A percentile compares a stretch with the other conserved stretches of the same genome.
Conservation (phyloP, 1,140 invertebrate species). For the Bemisia tabaci region DNA sequence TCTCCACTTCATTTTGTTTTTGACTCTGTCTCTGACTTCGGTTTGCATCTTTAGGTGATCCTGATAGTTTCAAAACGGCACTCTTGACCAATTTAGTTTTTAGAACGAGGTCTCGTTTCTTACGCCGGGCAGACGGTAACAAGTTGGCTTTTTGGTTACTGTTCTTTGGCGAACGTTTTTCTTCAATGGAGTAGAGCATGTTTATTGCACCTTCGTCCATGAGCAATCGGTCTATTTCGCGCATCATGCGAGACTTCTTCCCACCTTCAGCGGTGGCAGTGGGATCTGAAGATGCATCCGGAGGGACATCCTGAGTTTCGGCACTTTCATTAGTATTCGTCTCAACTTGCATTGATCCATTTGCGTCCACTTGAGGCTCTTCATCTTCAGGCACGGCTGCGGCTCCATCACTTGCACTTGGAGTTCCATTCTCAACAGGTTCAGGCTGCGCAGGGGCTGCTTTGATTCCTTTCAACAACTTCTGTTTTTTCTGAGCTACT, state of each 20-base stretch:
- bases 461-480: too few species aligned
- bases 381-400: not conserved
- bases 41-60: constrained; percentile 9
- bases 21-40: constrained; percentile 2
- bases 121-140: constrained; percentile 24
- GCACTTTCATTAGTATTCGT: not conserved
- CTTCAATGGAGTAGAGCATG: constrained; percentile 61
- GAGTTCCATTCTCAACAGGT: not conserved
- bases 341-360: not conserved
- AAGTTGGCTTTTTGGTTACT: constrained; percentile 19
- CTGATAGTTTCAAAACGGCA: constrained; percentile 35
- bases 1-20: constrained; percentile 11
- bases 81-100: constrained; percentile 39
- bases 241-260: constrained; percentile 28
- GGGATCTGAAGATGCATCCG: not conserved
- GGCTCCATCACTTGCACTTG: not conserved
- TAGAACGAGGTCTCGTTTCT: constrained; percentile 24
- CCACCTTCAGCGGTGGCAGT: not conserved
- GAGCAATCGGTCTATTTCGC: constrained; percentile 57
- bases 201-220: constrained; percentile 76
- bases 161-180: constrained; percentile 24
- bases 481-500: too few species aligned
- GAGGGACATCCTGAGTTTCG: not conserved
- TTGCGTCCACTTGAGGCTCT: not conserved
- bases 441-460: not conserved